phyloP scores from a whole-genome alignment of 2,888 invertebrate species.

The Hyalella azteca region DNA sequence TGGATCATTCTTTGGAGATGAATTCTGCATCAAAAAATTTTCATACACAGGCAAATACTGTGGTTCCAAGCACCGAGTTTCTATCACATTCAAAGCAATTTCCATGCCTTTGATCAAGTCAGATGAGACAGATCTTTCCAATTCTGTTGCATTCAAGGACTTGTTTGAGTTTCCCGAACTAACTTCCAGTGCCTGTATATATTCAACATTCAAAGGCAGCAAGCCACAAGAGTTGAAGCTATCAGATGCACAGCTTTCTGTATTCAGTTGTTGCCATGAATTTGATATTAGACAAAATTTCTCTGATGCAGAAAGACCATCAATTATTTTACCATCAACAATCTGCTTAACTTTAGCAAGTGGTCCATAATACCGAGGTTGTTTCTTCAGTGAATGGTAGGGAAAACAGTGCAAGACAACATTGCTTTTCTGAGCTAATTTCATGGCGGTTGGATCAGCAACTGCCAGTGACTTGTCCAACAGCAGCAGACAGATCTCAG shows the following conservation, averaged over 20 bases:
- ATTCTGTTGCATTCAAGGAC: background rate
- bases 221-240: background rate
- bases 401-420: constrained; percentile 7
- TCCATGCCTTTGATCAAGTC: constrained; percentile 1
- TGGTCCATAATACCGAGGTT: constrained; percentile 15
- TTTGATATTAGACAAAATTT: background rate
- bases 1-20: constrained; percentile 4
- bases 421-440: background rate
- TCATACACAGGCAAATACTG: background rate
- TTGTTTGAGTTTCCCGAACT: background rate
- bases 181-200: background rate
- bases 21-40: background rate
- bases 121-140: background rate
- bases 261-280: background rate
- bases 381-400: background rate
- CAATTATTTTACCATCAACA: background rate
- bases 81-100: background rate
- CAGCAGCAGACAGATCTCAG: background rate
- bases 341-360: background rate
- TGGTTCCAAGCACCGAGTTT: background rate
- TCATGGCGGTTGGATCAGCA: background rate
- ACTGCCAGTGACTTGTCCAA: background rate
- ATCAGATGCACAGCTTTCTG: background rate
- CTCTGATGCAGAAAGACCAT: background rate
- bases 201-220: background rate